Evolutionary conservation across 37 sponge, comb jelly and placozoan genomes (phyloP).

Genomic region (Corticium candelabrum): DNA sequence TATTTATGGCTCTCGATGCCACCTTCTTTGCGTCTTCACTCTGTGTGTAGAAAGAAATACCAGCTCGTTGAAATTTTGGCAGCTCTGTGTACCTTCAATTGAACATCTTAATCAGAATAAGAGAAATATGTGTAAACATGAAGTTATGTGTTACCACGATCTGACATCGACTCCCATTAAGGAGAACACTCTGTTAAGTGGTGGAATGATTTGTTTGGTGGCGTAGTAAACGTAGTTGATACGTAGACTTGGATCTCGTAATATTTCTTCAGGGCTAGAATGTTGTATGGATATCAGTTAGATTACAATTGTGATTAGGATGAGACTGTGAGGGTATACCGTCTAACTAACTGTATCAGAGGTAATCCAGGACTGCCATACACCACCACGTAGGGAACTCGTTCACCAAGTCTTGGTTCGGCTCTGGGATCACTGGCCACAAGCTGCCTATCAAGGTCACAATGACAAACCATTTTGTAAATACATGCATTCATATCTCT

Average conservation of each 20-base stretch:
- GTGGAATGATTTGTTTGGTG: conserved; percentile 77
- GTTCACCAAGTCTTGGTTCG: conserved; percentile 73
- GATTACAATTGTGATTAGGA: background rate
- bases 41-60: background rate
- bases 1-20: too few relatives aligned
- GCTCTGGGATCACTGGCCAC: conserved; percentile 43
- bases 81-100: background rate
- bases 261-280: conserved; percentile 54
- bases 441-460: background rate
- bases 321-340: too few relatives aligned
- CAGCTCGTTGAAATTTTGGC: background rate
- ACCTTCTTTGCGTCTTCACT: too few relatives aligned
- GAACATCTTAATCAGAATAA: too few relatives aligned
- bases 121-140: too few relatives aligned
- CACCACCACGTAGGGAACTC: conserved; percentile 86
- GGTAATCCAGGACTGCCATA: conserved; percentile 78
- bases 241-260: conserved; percentile 29
- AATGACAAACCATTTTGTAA: too few relatives aligned
- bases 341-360: conserved; percentile 55
- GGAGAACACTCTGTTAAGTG: conserved; percentile 69
- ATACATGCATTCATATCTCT: too few relatives aligned
- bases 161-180: conserved; percentile 72
- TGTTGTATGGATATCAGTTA: background rate
- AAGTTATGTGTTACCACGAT: too few relatives aligned
- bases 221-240: conserved; percentile 80